Base-by-base conservation (phyloP, 2,888 invertebrate genomes). In the Agriopis marginaria region DNA sequence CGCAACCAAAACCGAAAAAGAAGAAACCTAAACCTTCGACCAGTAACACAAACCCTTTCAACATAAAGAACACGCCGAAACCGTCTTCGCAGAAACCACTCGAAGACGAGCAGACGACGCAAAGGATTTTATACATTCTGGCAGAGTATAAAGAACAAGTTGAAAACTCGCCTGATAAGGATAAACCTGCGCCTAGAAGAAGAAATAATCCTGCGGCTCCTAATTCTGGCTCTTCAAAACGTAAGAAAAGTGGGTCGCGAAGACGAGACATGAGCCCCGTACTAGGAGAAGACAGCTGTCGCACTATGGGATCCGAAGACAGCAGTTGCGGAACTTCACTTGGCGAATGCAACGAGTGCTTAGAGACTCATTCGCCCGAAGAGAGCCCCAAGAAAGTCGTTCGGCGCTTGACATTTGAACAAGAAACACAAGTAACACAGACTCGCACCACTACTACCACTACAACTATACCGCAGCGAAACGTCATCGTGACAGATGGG, bases 121-220 rank as follows among this genome's bases (percentile, higher is more conserved):
- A 97, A 82, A 94, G 97, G 75, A 97, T 97, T 78, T 96, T 97
- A 71, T 97, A 97, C 75, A 97, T 97, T 78, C 86, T 97, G 60
- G 97, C 97, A 0, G 97, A 97, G 82, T 97, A 97, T 84, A 97
- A 97, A 59, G 97, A 97, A 79, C 97, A 97, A 82, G 92, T 97
- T 54, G 95, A 97, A 77, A 97, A 97, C 81, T 97, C 97, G 0
- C 97, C 97, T 0, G 97, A 97, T 87, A 97, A 97, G 82, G 97
- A 97, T 84, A 97, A 97, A 86, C 97, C 97, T 0, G 97, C 97
- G 0, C 97, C 97, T 0, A 94, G 97, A 54, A 92, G 97, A 77
- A 94, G 97, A 65, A 96, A 97, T 0, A 97, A 97, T 12, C 96
- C 97, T 7, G 70, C 59, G 54, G 59, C 70, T 0, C 96, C 96